Evolutionary conservation across 1,140 invertebrate species (phyloP), one percentile per base, ranked within the genome.

Genomic region (Sminthurinus signatus): DNA sequence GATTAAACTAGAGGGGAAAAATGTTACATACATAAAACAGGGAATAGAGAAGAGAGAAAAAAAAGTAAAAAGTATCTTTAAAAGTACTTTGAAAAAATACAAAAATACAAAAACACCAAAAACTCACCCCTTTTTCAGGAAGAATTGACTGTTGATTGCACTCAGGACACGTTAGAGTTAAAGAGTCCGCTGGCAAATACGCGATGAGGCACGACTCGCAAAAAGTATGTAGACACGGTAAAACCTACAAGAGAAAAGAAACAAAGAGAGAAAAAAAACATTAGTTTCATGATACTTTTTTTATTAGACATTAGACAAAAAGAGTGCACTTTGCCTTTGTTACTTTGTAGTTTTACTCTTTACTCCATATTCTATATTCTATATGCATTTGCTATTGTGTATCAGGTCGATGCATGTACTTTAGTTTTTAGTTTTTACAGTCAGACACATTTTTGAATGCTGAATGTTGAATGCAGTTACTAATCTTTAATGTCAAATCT

Each of bases 131-230:
- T 67, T 79, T 76, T 58, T 79, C 73, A 4, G 81, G 81, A 25
- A 82, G 72, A 43, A 82, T 82, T 48, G 79, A 81, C 65, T 81
- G 80, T 61, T 81, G 80, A 15, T 78, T 71, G 68, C 81, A 82
- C n/a, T 80, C 74, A 1, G 81, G 81, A 72, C 81, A 82, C 17
- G 79, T 80, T 15, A 82, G 74, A 3, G 81, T 80, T 12, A 82
- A 74, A 61, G 75, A 76, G 67, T 79, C 75, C 12, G 76, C 65
- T 21, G 78, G 78, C 10, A 77, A 74, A 68, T 78, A 78, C 59
- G 68, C 71, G 0, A 76, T 68, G 17, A 79, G 71, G 66, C 78
- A 79, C 48, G 62, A 55, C 66, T 76, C 75, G 64, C 78, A 79
- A 69, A 79, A 79, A 10, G 77, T 78, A 67, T 79, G 78, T 29